Conservation (phyloP, 35 echinoderm and acorn worm species). For the Apostichopus parvimensis region DNA sequence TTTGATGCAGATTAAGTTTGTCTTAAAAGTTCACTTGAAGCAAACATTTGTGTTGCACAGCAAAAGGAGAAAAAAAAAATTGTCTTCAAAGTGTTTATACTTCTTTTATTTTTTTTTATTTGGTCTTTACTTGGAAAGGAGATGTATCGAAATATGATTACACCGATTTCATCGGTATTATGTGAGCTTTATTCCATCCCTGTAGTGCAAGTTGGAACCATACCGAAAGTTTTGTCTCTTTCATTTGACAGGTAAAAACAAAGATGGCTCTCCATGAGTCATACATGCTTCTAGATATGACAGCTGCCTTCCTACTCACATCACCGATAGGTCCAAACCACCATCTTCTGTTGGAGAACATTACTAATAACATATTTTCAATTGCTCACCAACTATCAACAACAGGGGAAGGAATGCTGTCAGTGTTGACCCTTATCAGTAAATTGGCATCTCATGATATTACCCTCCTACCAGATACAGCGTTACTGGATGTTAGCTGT, state of each 20-base stretch:
- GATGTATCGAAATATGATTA: no score
- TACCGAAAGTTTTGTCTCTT: background rate
- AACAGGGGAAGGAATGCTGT: slow-evolving; percentile 3
- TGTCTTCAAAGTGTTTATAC: no score
- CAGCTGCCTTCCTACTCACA: slow-evolving; percentile 21
- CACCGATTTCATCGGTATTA: no score
- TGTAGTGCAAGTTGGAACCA: no score
- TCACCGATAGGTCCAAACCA: background rate
- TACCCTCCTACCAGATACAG: background rate
- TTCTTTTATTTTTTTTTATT: no score
- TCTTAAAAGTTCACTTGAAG: no score
- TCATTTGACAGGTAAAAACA: slow-evolving; percentile 22
- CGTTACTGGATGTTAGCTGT: background rate
- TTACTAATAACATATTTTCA: background rate
- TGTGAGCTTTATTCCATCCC: no score
- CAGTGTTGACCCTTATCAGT: slow-evolving; percentile 9
- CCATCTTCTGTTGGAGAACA: background rate
- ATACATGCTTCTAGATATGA: background rate
- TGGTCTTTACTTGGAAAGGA: no score
- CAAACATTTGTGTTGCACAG: no score
- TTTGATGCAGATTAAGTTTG: no score
- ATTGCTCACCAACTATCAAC: slow-evolving; percentile 17
- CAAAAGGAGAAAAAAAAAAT: no score
- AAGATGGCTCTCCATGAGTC: slow-evolving; percentile 37
- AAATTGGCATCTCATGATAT: background rate